phyloP scores from a whole-genome alignment of 1,140 invertebrate genomes.

The Conus ventricosus region DNA sequence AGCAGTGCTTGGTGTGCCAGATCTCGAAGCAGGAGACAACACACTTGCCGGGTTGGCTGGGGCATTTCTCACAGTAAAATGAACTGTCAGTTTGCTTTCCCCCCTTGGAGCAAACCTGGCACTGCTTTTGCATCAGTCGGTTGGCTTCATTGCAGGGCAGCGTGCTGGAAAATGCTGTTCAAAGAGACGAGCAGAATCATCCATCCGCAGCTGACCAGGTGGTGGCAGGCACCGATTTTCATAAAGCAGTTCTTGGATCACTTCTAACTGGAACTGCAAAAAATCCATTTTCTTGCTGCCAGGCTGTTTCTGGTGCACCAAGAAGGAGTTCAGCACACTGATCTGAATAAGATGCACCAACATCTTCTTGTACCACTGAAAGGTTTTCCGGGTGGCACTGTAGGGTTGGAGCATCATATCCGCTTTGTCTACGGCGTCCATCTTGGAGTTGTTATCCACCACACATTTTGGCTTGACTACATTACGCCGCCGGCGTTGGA shows the following conservation, averaged over 20 bases:
- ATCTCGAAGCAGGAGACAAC: not conserved
- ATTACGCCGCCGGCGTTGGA: not conserved
- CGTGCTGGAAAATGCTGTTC: not conserved
- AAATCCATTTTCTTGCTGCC: not conserved
- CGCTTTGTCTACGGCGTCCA: conserved; percentile 23
- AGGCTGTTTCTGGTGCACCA: not conserved
- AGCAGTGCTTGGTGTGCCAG: conserved; percentile 5
- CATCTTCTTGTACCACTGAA: conserved; percentile 41
- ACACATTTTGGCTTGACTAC: conserved; percentile 10
- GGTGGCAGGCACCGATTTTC: not conserved
- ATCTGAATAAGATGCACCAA: conserved; percentile 33
- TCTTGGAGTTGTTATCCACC: conserved; percentile 31
- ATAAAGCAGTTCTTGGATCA: not conserved
- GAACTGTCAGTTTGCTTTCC: not conserved
- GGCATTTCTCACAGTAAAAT: not conserved
- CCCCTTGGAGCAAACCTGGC: not conserved
- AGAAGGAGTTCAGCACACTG: conserved; percentile 35
- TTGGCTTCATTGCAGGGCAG: not conserved
- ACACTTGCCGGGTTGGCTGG: not conserved
- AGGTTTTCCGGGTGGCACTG: conserved; percentile 27
- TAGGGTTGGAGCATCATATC: conserved; percentile 43
- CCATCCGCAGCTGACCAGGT: not conserved
- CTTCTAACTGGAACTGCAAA: not conserved
- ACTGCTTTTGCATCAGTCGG: not conserved
- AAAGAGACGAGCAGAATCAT: not conserved